A percentile compares a stretch with the other conserved stretches of the same genome.
These are phyloP conservation scores for Enteromius unitaeniatus DNA, from an alignment of 2,797 vertebrate species.

Conservation along the genomic window DNA sequence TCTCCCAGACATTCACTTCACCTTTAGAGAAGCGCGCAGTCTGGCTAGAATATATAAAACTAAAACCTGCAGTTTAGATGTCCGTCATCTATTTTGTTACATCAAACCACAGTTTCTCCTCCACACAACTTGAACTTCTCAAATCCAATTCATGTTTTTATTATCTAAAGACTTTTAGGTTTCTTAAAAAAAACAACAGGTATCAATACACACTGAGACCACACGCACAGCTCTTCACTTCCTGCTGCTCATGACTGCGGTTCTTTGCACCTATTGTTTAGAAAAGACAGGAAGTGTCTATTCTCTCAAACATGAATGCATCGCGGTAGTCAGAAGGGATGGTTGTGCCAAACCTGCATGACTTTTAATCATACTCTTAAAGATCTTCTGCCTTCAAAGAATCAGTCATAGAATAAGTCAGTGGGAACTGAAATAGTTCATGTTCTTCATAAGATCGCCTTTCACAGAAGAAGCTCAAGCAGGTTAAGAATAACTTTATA, in stretches of 20 bases:
- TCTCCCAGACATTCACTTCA: not conserved
- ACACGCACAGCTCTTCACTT: constrained; percentile 8
- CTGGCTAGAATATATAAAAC: not conserved
- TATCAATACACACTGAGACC: not conserved
- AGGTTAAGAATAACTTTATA: not conserved
- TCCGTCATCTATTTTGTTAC: not conserved
- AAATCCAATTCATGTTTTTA: not conserved
- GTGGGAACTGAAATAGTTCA: not conserved
- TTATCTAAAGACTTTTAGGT: not conserved
- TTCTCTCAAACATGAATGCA: too few species aligned
- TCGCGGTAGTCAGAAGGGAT: not conserved
- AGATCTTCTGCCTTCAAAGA: not conserved
- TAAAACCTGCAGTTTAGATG: not conserved
- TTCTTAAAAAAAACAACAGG: not conserved
- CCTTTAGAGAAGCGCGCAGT: not conserved
- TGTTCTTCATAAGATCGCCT: not conserved
- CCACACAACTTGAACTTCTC: too few species aligned
- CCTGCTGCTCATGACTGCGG: constrained; percentile 18
- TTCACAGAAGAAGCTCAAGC: not conserved
- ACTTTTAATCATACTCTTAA: too few species aligned
- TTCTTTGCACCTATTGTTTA: not conserved
- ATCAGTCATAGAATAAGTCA: not conserved
- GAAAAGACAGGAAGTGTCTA: constrained; percentile 27
- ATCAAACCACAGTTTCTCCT: too few species aligned
- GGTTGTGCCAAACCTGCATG: not conserved